Base-by-base conservation (phyloP, 1,140 invertebrate genomes). In the Eumaeus atala region DNA sequence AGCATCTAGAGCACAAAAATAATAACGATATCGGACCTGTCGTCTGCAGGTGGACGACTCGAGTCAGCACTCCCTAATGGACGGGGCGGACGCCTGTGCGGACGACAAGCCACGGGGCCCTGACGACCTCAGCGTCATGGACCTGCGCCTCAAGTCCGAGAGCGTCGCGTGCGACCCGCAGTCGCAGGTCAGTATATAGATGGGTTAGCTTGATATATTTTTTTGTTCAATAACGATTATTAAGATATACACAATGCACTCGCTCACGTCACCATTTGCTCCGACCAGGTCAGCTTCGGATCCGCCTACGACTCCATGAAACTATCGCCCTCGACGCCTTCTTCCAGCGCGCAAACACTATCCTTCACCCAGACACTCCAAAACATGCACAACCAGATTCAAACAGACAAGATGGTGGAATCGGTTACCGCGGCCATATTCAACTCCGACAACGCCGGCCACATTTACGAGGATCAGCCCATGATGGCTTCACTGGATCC, bases 91-190 rank as follows among this genome's bases (percentile, higher is more conserved):
- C 48, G 74, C 77, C 10, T 63, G 71, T 17, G 72, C 74, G 7
- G 77, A 71, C 47, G 81, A 76, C 49, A 64, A 72, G 54, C 58
- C 60, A 47, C 62, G 60, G 48, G 51, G 51, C 16, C 51, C 64
- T 18, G 76, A 76, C 36, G 74, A 74, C 6, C 70, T 78, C 36
- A 67, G 61, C 64, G 85, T 74, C 18, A 89, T 90, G 34, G 90
- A 90, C 64, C 64, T 90, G 56, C 78, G 89, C 16, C 89, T 90
- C 34, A 90, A 90, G 70, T 85, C 89, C 1, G 87, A 88, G 56
- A 64, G 84, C 51, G n/a, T 69, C 58, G 74, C 81, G 9, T 49
- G 71, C 7, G 79, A 83, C 35, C 36, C 56, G 1, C 70, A 68
- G 56, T 49, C 52, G 72, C 66, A 76, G 73, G 76, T 74, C 56